Percentiles rank a stretch among this genome's conserved stretches.
These are phyloP conservation scores for Omphaloscelis lunosa DNA, from an alignment of 2,888 invertebrate genomes.

Conservation along the genomic window DNA sequence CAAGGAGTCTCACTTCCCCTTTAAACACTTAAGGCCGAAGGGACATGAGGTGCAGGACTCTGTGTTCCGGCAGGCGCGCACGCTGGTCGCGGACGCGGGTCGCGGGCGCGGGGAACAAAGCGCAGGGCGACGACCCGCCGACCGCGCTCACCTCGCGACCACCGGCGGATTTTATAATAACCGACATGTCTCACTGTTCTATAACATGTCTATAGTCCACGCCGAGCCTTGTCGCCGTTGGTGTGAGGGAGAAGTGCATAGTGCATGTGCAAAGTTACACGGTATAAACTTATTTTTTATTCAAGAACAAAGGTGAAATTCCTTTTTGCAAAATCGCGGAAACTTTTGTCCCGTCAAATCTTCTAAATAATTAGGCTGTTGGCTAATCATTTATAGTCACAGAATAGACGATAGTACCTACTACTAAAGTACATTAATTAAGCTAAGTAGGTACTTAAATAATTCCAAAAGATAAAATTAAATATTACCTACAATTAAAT, in stretches of 20 bases:
- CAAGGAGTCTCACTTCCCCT: slow-evolving; percentile 67
- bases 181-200: slow-evolving; percentile 66
- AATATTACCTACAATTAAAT: neutral
- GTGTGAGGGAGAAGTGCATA: slow-evolving; percentile 31
- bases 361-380: neutral
- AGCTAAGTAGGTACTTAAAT: neutral
- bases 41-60: slow-evolving; percentile 66
- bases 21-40: slow-evolving; percentile 68
- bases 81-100: slow-evolving; percentile 50
- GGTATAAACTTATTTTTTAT: slow-evolving; percentile 7
- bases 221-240: neutral
- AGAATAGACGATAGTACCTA: too few species aligned
- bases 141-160: slow-evolving; percentile 76
- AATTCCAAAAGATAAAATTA: neutral
- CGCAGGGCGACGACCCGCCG: slow-evolving; percentile 82
- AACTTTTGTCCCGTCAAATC: neutral
- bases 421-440: neutral
- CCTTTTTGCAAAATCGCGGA: neutral
- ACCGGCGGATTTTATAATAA: slow-evolving; percentile 71
- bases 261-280: slow-evolving; percentile 2
- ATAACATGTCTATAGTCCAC: slow-evolving; percentile 53
- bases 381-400: too few species aligned
- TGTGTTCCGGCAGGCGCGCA: slow-evolving; percentile 71
- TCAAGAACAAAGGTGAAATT: neutral
- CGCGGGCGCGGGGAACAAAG: slow-evolving; percentile 82